Conservation (phyloP, 1,140 invertebrate species). For the Phortica variegata region DNA sequence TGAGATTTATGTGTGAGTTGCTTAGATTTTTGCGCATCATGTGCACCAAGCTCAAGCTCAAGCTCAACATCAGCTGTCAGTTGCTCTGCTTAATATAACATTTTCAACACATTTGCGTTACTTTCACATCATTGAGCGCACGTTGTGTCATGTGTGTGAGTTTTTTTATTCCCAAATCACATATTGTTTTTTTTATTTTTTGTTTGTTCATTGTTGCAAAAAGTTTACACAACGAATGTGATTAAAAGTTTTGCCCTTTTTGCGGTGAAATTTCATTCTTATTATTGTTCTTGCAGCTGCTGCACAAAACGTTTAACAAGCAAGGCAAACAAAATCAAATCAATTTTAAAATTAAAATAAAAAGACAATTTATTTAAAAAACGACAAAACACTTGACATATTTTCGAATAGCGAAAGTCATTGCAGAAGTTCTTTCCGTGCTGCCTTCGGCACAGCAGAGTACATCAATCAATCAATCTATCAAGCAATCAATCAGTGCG, state of each 20-base stretch:
- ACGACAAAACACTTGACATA: conserved; percentile 33
- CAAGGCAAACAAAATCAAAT: no score
- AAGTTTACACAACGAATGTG: no score
- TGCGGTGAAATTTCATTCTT: conserved; percentile 16
- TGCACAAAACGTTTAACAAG: background rate
- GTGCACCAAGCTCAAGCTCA: no score
- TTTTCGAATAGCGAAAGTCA: conserved; percentile 43
- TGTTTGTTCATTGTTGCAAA: conserved; percentile 1
- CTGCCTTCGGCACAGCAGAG: conserved; percentile 15
- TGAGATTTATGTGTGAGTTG: no score
- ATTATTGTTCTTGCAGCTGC: background rate
- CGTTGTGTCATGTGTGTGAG: no score
- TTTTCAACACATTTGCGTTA: no score
- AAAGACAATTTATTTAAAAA: conserved; percentile 24
- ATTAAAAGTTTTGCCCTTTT: background rate
- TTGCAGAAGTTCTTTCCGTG: no score
- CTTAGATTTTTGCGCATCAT: no score
- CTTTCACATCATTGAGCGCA: no score
- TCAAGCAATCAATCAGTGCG: no score
- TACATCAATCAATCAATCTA: conserved; percentile 35
- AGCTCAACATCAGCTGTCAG: no score
- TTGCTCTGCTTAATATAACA: no score
- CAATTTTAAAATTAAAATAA: conserved; percentile 35
- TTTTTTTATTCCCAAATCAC: conserved; percentile 12
- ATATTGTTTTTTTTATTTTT: conserved; percentile 10